These are phyloP conservation scores for Isoperla grammatica DNA, from an alignment of 2,888 invertebrate species.

Conservation along the genomic window DNA sequence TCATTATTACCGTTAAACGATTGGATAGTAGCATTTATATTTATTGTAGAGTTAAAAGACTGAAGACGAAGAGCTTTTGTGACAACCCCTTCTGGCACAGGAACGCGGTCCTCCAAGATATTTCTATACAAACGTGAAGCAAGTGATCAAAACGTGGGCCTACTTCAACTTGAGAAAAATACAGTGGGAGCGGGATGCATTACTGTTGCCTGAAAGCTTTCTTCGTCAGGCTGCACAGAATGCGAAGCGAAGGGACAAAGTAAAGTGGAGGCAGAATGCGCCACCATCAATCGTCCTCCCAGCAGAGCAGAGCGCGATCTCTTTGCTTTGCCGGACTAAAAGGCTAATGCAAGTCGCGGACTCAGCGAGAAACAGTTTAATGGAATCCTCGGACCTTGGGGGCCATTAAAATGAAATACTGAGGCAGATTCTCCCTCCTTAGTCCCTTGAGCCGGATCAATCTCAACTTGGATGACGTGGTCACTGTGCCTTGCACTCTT, in stretches of 20 bases:
- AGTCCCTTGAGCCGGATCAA: constrained; percentile 22
- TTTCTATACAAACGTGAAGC: no score
- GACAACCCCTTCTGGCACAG: no score
- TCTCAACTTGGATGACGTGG: constrained; percentile 24
- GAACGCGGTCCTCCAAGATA: no score
- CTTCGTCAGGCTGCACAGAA: not conserved
- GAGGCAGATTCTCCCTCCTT: constrained; percentile 32
- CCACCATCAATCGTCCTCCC: constrained; percentile 21
- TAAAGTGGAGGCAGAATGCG: not conserved
- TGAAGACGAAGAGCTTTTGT: no score
- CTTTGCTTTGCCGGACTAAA: constrained; percentile 13
- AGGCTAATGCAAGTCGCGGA: constrained; percentile 23
- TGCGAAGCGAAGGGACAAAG: not conserved
- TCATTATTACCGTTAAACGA: no score
- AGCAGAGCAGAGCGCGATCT: not conserved
- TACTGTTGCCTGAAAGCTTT: not conserved
- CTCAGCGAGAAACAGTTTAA: constrained; percentile 48
- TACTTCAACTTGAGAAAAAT: no score
- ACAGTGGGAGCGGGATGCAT: no score
- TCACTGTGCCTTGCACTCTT: constrained; percentile 9
- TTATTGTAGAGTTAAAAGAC: no score
- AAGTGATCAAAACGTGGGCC: no score
- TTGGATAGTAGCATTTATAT: no score
- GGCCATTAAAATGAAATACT: constrained; percentile 56
- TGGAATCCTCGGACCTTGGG: constrained; percentile 51